A percentile compares a stretch with the other conserved stretches of the same genome.
Conservation (phyloP, 2,888 invertebrate genomes). For the Oscheius sp. region DNA sequence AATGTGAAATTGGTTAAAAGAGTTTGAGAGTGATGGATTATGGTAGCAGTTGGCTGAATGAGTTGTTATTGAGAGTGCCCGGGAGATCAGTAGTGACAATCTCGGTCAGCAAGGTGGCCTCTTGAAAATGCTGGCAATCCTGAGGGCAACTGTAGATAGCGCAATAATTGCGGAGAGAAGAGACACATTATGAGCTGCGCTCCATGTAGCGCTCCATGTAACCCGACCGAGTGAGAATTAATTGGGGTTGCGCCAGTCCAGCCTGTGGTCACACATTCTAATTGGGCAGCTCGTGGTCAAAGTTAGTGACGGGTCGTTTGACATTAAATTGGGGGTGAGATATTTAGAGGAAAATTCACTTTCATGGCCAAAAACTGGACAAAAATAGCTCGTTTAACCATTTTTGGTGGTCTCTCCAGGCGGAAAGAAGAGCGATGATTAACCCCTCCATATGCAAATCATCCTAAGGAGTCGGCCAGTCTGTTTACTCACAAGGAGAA, state of each 20-base stretch:
- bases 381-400: too few relatives aligned
- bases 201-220: constrained; percentile 16
- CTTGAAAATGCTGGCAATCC: background rate
- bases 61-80: too few relatives aligned
- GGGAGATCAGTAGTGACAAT: too few relatives aligned
- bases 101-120: constrained; percentile 18
- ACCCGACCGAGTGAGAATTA: constrained; percentile 21
- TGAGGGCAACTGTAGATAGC: constrained; percentile 2
- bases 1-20: too few relatives aligned
- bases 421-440: background rate
- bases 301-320: too few relatives aligned
- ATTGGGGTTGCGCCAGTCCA: constrained; percentile 22
- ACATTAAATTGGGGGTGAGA: too few relatives aligned
- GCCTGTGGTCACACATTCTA: constrained; percentile 18
- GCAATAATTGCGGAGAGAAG: constrained; percentile 16
- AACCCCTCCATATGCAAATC: background rate
- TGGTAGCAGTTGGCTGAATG: too few relatives aligned
- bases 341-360: too few relatives aligned
- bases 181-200: constrained; percentile 21
- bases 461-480: background rate
- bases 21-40: too few relatives aligned
- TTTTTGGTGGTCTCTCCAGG: background rate
- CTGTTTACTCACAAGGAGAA: background rate
- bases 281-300: too few relatives aligned
- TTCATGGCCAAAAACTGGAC: too few relatives aligned